Evolutionary conservation across 1,140 invertebrate species (phyloP), one percentile per base, ranked within the genome.

Genomic region (Aricia agestis): DNA sequence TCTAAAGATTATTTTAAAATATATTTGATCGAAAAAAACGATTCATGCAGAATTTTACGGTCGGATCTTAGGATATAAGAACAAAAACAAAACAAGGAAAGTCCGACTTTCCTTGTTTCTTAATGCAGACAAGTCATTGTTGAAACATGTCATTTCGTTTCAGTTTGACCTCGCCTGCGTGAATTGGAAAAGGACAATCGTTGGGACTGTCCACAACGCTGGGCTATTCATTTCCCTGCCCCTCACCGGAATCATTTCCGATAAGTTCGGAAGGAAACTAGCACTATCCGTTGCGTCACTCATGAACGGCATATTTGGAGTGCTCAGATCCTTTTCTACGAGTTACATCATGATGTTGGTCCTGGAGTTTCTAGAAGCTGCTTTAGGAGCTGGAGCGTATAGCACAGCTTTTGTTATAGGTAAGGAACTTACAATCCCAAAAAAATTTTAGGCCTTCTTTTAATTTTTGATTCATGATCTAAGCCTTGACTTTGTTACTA

Each of bases 201-300:
- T 96, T 10, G 95, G 95, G 15, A 95, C 95, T 0, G 88, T 95
- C 15, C 95, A 95, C 75, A 95, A 94, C 76, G 78, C 94, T n/a
- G 95, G 95, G 25, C 93, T 95, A 66, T 95, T 96, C 75, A 76
- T 95, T 13, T 94, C 95, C 4, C 85, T 96, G 61, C 93, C 94
- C 9, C 88, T 95, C 31, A 93, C 94, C 5, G 95, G 95, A n/a
- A 88, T 94, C 67, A 83, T 95, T 15, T 95, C 95, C 7, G 95
- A 96, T 83, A 93, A 76, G 69, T 91, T 76, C 67, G 95, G 95
- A 1, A 92, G 95, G 42, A 93, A 93, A 77, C 84, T 92, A n/a
- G 92, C 94, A 0, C 78, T 96, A 58, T 92, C 95, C 4, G 72
- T 94, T 52, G 93, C 93, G 1, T 93, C 93, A 52, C 83, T 93